Evolutionary conservation across 2,888 invertebrate genomes (phyloP).

Genomic region (Pheosia tremula): DNA sequence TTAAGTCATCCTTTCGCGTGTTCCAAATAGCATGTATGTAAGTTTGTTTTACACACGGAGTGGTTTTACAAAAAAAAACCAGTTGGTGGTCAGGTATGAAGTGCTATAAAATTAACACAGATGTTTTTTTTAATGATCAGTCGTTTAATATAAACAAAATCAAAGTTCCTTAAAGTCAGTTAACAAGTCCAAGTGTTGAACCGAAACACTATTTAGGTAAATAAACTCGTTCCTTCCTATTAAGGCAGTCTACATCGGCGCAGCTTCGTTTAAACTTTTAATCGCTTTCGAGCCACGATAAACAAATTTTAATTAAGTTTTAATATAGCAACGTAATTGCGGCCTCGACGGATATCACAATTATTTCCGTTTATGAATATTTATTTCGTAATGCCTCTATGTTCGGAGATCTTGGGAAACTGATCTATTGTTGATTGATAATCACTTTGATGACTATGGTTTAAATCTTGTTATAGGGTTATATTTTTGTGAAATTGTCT

Average conservation of each 20-base stretch:
- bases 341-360: constrained; percentile 75
- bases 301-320: constrained; percentile 84
- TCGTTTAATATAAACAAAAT: neutral
- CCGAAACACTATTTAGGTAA: constrained; percentile 72
- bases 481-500: no score
- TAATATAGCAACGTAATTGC: constrained; percentile 84
- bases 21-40: neutral
- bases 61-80: neutral
- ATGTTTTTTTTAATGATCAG: neutral
- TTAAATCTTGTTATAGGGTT: no score
- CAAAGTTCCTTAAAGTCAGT: constrained; percentile 37
- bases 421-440: neutral
- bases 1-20: constrained; percentile 19
- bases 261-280: constrained; percentile 83
- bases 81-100: neutral
- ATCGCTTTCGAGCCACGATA: constrained; percentile 82
- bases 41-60: neutral
- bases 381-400: constrained; percentile 12
- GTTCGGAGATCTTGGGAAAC: neutral
- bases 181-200: constrained; percentile 44
- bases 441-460: no score
- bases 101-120: neutral
- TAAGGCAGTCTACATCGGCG: constrained; percentile 75
- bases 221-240: constrained; percentile 74
- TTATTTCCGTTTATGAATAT: constrained; percentile 75